Base-by-base conservation (phyloP, 2,888 invertebrate genomes). In the Coronaproctus castanopsis region DNA sequence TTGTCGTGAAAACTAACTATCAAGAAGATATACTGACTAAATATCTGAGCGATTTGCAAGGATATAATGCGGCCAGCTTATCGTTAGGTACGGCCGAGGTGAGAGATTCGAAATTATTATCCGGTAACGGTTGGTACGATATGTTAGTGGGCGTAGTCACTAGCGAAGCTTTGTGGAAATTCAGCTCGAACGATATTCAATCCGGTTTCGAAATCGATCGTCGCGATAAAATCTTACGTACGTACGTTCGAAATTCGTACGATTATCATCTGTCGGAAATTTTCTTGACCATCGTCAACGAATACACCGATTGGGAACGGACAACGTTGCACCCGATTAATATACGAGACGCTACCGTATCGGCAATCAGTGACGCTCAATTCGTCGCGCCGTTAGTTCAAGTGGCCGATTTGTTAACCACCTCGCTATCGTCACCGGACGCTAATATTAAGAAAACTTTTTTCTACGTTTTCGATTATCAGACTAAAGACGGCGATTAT, bases 231-330 rank as follows among this genome's bases (percentile, higher is more conserved):
- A 68, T 69, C 22, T 62, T 69, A 18, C 79, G 91, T 70, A 90
- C 92, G 48, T 88, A 92, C 72, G 93, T 96, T 58, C 79, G 93
- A 62, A 95, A 96, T 74, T 85, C 92, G 36, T 97, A 90, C 75
- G 87, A 87, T 64, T 95, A 88, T 75, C 96, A 97, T 72, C 78
- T 93, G 66, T 91, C 90, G 70, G 95, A 96, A 74, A 93, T 97
- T 69, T 92, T 92, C 76, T 88, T 88, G 72, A 91, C 96, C 14
- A 68, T 70, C 60, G 87, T 91, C 65, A 95, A 95, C 72, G 95
- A 96, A 70, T 97, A 97, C 75, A 96, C 95, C 61, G 93, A 96
- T 73, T 97, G 96, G 96, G 90, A 90, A 72, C 78, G 85, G 71
- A 89, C 89, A 67, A 87, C 88, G 24, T 52, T 63, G 19, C 89